Evolutionary conservation across 2,888 invertebrate genomes (phyloP), one percentile per base, ranked within the genome.

Genomic region (Panzeria rudis): DNA sequence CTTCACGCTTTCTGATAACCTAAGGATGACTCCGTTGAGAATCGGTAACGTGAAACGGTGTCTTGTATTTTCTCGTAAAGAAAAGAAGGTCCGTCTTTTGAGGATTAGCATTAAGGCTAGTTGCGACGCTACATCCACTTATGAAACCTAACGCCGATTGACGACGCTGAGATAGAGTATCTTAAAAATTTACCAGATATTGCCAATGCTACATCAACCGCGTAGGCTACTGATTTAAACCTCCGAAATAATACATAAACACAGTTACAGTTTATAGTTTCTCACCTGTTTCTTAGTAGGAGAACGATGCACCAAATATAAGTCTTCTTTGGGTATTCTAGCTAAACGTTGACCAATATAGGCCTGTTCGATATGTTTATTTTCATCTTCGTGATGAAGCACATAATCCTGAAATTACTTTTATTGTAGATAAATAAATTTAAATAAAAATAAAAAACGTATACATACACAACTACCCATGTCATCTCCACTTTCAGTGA

Each of bases 291-390:
- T 90, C 66, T 88, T 89, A 23, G 54, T 71, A 3, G 92, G 91
- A 23, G 92, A 91, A 35, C 90, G 89, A 85, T 92, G 92, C 50
- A 92, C 89, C 89, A 92, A 87, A 69, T 91, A 91, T 11, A 91
- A 88, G 81, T 92, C 92, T 66, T 92, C 92, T 87, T 92, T 92
- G 86, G 92, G 92, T 86, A 91, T 90, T 88, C 92, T 91, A 88
- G 93, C 93, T 86, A 93, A 87, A 83, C 93, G 90, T 86, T 92
- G 92, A 9, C 93, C 93, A 87, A 93, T 92, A 80, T 93, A 93
- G 20, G 92, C 90, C 79, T 91, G 91, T 83, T 92, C 92, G 72
- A 90, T 88, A 88, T 89, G 90, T 86, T 90, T 91, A 11, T 90
- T 90, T 68, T 91, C 90, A 69, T 89, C 89, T 41, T 83, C 80